A percentile compares a stretch with the other conserved stretches of the same genome.
These are phyloP conservation scores for Parnassius smintheus DNA, from an alignment of 2,888 invertebrate genomes.

Conservation along the genomic window DNA sequence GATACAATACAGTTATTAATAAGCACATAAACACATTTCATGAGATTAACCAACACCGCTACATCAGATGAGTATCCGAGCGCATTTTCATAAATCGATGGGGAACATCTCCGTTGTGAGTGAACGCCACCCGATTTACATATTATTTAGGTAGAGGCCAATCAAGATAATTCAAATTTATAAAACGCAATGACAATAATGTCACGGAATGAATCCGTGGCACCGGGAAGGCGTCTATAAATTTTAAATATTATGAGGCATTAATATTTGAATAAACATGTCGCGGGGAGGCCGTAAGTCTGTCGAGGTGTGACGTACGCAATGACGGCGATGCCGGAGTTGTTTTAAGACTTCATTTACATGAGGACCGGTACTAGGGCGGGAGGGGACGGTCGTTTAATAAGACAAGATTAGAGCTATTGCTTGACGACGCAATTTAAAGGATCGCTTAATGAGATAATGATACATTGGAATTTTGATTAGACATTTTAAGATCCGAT, in stretches of 20 bases:
- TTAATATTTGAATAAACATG: conserved; percentile 76
- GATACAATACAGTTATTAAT: too few species aligned
- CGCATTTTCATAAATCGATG: conserved; percentile 11
- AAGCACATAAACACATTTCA: too few species aligned
- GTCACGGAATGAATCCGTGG: conserved; percentile 29
- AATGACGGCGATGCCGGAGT: conserved; percentile 29
- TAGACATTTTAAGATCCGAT: conserved; percentile 6
- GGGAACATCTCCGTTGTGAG: background rate
- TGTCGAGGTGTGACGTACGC: conserved; percentile 49
- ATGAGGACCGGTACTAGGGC: conserved; percentile 32
- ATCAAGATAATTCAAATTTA: conserved; percentile 42
- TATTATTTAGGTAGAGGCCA: conserved; percentile 29
- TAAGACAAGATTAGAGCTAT: conserved; percentile 25
- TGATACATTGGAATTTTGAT: conserved; percentile 26
- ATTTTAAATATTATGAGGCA: conserved; percentile 68
- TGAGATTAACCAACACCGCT: background rate
- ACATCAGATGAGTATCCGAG: conserved; percentile 16
- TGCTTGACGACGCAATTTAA: conserved; percentile 22
- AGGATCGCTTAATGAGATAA: conserved; percentile 26
- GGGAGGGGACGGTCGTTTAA: conserved; percentile 13
- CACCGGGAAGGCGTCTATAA: conserved; percentile 48
- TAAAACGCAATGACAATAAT: conserved; percentile 41
- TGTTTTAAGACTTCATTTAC: conserved; percentile 53
- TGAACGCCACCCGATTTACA: conserved; percentile 22
- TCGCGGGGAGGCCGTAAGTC: conserved; percentile 46